These are phyloP conservation scores for Xiphorhynchus erythropygius DNA, from an alignment of 2,797 vertebrate genomes.

Conservation along the genomic window DNA sequence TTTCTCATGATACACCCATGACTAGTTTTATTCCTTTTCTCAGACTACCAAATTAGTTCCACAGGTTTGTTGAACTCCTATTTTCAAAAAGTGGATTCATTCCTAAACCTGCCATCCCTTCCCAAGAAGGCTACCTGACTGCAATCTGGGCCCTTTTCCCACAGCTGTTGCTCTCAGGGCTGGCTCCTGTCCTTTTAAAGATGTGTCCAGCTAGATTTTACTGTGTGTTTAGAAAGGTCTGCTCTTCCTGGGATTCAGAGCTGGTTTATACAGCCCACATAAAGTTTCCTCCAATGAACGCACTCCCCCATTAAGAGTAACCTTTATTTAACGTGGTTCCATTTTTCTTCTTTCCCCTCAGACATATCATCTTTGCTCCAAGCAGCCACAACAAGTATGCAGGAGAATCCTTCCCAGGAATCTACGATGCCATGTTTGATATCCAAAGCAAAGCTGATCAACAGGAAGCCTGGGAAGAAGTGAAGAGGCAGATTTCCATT, in stretches of 20 bases:
- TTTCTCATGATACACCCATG: neutral
- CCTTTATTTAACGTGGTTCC: neutral
- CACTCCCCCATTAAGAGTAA: rapidly evolving
- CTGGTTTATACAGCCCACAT: neutral
- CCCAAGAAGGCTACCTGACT: neutral
- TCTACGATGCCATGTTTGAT: conserved; percentile 92
- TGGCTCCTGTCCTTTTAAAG: neutral
- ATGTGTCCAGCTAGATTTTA: neutral
- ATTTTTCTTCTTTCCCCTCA: conserved; percentile 46
- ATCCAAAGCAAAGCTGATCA: conserved; percentile 81
- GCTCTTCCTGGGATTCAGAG: neutral
- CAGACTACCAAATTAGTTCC: neutral
- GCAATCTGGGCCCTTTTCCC: neutral
- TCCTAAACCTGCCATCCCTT: neutral
- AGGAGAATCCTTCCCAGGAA: conserved; percentile 93
- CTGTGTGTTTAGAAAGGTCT: neutral
- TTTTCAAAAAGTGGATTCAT: neutral
- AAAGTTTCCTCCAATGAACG: neutral
- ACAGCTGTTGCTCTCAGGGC: neutral
- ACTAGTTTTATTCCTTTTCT: neutral
- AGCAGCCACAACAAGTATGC: conserved; percentile 97
- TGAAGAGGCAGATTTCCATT: conserved; percentile 90
- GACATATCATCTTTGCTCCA: conserved; percentile 93
- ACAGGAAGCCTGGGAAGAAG: conserved; percentile 85
- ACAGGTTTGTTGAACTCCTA: neutral